Evolutionary conservation across 2,888 invertebrate genomes (phyloP).

Genomic region (Maniola hyperantus): DNA sequence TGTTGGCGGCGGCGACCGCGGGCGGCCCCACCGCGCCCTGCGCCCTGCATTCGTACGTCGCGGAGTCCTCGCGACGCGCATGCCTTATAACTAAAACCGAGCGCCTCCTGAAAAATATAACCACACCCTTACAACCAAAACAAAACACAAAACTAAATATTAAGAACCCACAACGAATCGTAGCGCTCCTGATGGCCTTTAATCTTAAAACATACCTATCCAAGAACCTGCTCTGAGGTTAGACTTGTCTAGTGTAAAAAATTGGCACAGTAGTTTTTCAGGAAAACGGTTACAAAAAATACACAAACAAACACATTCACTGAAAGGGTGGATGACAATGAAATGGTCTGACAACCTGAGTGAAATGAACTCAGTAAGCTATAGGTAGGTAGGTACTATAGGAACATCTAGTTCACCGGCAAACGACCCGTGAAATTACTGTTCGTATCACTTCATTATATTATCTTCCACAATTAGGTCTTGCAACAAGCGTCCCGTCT

Average conservation of each 20-base stretch:
- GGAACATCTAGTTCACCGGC: slow-evolving; percentile 25
- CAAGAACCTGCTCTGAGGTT: too few relatives aligned
- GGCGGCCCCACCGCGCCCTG: slow-evolving; percentile 85
- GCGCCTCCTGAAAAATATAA: slow-evolving; percentile 86
- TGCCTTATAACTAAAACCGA: slow-evolving; percentile 91
- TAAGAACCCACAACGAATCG: background rate
- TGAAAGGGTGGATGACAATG: background rate
- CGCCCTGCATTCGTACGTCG: slow-evolving; percentile 92
- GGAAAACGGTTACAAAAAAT: too few relatives aligned
- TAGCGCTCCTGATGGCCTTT: too few relatives aligned
- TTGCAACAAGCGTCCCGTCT: slow-evolving; percentile 4
- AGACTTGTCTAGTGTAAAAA: too few relatives aligned
- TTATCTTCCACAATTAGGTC: slow-evolving; percentile 51
- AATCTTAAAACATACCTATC: too few relatives aligned
- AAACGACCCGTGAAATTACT: slow-evolving; percentile 64
- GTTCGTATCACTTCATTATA: slow-evolving; percentile 57
- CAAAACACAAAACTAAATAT: background rate
- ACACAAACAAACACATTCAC: too few relatives aligned
- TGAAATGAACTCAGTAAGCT: slow-evolving; percentile 13
- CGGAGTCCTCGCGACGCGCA: slow-evolving; percentile 88
- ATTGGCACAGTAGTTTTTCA: too few relatives aligned
- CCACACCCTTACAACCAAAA: background rate
- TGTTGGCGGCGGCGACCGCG: slow-evolving; percentile 80
- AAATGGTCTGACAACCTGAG: background rate
- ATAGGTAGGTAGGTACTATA: background rate